A percentile compares a stretch with the other conserved stretches of the same genome.
Evolutionary conservation across 2,797 vertebrate genomes (phyloP).

Genomic region (Parauchenoglanis ngamensis): DNA sequence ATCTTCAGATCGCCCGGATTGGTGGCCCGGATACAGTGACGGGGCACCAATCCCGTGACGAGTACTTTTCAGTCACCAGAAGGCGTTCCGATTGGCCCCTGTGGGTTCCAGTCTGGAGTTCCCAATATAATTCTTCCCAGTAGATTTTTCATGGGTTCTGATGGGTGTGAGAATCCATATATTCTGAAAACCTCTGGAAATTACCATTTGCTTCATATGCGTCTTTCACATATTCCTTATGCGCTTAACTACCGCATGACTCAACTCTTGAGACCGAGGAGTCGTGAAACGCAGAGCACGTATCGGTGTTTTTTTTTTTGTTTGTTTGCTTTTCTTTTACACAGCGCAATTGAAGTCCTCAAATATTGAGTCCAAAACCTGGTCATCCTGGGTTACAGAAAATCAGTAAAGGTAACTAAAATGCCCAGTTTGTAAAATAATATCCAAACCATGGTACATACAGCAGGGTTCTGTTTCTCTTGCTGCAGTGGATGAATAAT

Average conservation of each 20-base stretch:
- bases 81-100: neutral
- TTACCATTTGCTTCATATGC: neutral
- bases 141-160: neutral
- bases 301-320: no score
- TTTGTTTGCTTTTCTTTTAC: no score
- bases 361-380: neutral
- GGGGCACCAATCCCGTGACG: constrained; percentile 1
- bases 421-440: neutral
- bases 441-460: neutral
- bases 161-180: neutral
- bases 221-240: neutral
- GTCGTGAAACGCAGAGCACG: neutral
- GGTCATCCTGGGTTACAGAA: neutral
- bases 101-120: no score
- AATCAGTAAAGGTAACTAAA: neutral
- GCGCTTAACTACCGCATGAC: neutral
- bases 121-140: neutral
- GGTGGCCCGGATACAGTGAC: neutral
- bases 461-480: neutral
- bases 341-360: neutral
- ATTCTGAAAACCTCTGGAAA: neutral
- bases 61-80: constrained; percentile 19
- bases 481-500: neutral
- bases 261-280: no score
- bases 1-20: neutral